phyloP scores from a whole-genome alignment of 2,888 invertebrate species.

The Lasioglossum leucozonium region DNA sequence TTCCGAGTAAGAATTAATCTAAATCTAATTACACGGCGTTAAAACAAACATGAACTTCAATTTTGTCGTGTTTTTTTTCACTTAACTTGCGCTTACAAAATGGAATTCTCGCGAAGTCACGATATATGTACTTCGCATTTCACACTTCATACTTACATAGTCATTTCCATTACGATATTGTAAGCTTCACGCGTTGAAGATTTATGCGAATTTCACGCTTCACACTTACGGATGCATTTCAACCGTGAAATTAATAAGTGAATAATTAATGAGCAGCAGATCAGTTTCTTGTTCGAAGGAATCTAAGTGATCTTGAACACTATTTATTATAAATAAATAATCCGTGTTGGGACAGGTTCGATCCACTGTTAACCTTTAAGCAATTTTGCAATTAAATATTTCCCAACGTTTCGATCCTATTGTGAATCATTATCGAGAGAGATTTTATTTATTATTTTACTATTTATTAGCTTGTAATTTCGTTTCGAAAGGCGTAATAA shows the following conservation, averaged over 20 bases:
- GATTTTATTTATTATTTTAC: too few species aligned
- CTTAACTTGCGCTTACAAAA: background rate
- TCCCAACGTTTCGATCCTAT: too few species aligned
- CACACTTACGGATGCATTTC: background rate
- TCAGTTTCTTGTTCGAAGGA: background rate
- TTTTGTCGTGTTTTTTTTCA: background rate
- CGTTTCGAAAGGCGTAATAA: too few species aligned
- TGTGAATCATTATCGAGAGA: too few species aligned
- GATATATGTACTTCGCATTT: background rate
- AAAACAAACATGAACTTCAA: background rate
- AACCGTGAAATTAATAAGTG: slow-evolving; percentile 19
- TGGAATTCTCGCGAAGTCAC: background rate
- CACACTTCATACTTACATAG: background rate
- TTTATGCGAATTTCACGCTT: slow-evolving; percentile 15
- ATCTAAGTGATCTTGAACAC: background rate
- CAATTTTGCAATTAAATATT: too few species aligned
- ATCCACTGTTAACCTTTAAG: too few species aligned
- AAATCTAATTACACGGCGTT: too few species aligned
- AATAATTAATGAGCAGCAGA: background rate
- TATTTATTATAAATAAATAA: too few species aligned
- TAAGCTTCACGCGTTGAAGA: background rate
- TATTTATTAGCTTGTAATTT: too few species aligned
- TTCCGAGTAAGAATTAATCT: too few species aligned
- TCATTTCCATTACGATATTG: background rate
- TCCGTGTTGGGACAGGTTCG: too few species aligned